A percentile compares a stretch with the other conserved stretches of the same genome.
Evolutionary conservation across 92 coral and sea anemone species (phyloP).

Genomic region (Plumapathes pennacea): DNA sequence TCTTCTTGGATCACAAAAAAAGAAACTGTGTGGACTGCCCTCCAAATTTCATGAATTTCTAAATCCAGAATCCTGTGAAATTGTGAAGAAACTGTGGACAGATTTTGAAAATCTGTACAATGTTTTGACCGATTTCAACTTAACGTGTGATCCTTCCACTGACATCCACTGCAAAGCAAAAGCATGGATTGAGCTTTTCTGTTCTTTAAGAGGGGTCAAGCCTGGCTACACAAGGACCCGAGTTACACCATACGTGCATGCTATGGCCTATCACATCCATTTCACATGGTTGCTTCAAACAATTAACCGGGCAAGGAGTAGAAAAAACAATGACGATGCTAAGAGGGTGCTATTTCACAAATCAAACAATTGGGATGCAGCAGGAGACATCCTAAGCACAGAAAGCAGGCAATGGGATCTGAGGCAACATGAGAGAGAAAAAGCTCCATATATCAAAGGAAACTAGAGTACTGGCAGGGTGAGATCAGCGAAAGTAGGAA

Average conservation of each 20-base stretch:
- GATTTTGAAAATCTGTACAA: constrained; percentile 30
- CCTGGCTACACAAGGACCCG: constrained; percentile 28
- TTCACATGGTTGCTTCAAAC: neutral
- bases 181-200: constrained; percentile 46
- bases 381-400: constrained; percentile 47
- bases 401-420: constrained; percentile 53
- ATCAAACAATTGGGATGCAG: constrained; percentile 57
- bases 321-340: constrained; percentile 57
- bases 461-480: constrained; percentile 45
- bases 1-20: constrained; percentile 54
- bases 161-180: constrained; percentile 15
- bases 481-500: constrained; percentile 24
- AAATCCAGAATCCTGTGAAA: constrained; percentile 33
- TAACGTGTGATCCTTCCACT: constrained; percentile 4
- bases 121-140: constrained; percentile 29
- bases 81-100: constrained; percentile 50
- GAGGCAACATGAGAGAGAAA: constrained; percentile 37
- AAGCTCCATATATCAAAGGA: constrained; percentile 46
- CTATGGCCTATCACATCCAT: constrained; percentile 24
- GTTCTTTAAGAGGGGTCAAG: constrained; percentile 20
- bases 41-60: constrained; percentile 33
- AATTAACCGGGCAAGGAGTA: too few relatives aligned
- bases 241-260: constrained; percentile 43
- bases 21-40: constrained; percentile 45
- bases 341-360: constrained; percentile 24